Evolutionary conservation across 2,113 vertebrate genomes (phyloP).

Genomic region (Rhabdomys dilectus): DNA sequence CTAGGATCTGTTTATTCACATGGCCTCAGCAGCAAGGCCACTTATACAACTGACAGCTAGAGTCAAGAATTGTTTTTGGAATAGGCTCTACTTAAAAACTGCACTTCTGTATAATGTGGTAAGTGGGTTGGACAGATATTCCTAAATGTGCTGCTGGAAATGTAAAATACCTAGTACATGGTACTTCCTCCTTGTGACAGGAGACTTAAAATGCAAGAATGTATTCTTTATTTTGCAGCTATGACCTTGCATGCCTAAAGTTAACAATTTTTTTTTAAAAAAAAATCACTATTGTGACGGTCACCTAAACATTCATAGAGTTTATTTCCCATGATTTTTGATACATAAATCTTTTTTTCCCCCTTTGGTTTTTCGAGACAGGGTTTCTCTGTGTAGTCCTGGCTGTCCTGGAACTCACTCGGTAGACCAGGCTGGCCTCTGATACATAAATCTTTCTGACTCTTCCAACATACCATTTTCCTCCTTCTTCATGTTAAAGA

Average conservation of each 20-base stretch:
- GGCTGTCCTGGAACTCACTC: no score
- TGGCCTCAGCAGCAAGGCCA: background rate
- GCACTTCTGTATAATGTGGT: background rate
- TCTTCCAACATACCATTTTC: background rate
- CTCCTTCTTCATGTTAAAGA: background rate
- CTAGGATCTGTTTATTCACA: background rate
- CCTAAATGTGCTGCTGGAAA: background rate
- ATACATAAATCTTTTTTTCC: background rate
- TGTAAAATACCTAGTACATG: background rate
- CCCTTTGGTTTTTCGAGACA: no score
- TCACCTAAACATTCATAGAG: background rate
- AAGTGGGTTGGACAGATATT: background rate
- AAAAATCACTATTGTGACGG: background rate
- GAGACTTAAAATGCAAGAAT: background rate
- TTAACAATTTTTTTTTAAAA: background rate
- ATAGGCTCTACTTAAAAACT: background rate
- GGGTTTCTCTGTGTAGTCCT: no score
- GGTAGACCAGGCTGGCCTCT: no score
- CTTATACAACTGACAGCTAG: background rate
- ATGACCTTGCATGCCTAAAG: background rate
- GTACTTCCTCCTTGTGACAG: conserved; percentile 1
- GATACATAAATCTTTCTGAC: background rate
- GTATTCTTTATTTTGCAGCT: background rate
- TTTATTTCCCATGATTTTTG: background rate
- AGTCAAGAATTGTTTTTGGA: background rate